A percentile compares a stretch with the other conserved stretches of the same genome.
phyloP scores from a whole-genome alignment of 2,888 invertebrate genomes.

The Yponomeuta sedellus region DNA sequence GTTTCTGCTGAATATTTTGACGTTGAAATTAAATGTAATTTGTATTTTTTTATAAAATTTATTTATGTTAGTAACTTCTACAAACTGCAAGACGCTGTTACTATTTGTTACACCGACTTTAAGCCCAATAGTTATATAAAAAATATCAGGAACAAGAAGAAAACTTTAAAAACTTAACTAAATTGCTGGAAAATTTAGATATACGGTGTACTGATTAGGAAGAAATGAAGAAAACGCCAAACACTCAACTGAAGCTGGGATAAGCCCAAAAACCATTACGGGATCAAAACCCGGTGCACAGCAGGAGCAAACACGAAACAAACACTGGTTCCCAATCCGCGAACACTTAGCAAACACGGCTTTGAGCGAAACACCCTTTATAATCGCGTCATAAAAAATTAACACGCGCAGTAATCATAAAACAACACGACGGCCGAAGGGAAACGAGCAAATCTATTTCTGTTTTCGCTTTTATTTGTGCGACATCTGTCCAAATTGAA shows the following conservation, averaged over 20 bases:
- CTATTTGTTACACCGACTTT: too few species aligned
- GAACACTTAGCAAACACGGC: conserved; percentile 10
- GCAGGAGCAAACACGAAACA: background rate
- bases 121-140: too few species aligned
- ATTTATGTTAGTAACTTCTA: too few species aligned
- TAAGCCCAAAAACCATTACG: background rate
- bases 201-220: too few species aligned
- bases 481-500: conserved; percentile 19
- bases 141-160: too few species aligned
- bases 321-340: background rate
- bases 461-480: conserved; percentile 4
- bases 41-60: too few species aligned
- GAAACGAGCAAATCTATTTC: conserved; percentile 9
- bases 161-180: too few species aligned
- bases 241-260: background rate
- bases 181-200: too few species aligned
- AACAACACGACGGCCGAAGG: background rate
- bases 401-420: conserved; percentile 13
- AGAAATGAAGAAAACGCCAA: too few species aligned
- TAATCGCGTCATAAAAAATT: conserved; percentile 8
- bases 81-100: too few species aligned
- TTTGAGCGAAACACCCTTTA: conserved; percentile 10
- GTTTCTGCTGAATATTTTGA: too few species aligned
- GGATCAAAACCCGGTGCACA: background rate
- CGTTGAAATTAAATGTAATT: too few species aligned